These are phyloP conservation scores for Lamellibrachia columna DNA, from an alignment of 2,888 invertebrate genomes.

Conservation along the genomic window DNA sequence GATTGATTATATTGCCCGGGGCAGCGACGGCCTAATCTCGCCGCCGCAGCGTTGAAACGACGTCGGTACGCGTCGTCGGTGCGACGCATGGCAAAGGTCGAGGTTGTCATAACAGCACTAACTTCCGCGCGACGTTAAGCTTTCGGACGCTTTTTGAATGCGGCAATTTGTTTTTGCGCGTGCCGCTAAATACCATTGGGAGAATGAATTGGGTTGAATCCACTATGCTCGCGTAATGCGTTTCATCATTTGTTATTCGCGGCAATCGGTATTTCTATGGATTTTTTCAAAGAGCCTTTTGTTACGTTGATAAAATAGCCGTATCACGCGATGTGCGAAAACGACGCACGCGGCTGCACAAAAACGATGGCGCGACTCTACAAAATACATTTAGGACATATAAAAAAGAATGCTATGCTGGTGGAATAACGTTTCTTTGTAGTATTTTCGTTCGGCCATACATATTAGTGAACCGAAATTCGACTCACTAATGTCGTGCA, in stretches of 20 bases:
- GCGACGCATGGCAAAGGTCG: background rate
- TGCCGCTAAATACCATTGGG: background rate
- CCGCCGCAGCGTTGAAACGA: background rate
- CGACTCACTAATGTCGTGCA: background rate
- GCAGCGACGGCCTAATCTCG: background rate
- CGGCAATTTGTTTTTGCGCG: background rate
- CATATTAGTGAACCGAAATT: background rate
- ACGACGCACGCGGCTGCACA: background rate
- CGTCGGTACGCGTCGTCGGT: background rate
- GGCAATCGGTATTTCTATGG: background rate
- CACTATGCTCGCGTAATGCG: background rate
- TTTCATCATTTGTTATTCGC: background rate
- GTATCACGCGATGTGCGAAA: background rate
- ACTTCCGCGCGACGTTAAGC: background rate
- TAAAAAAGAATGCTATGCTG: background rate
- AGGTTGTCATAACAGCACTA: too few species aligned
- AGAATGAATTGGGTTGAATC: background rate
- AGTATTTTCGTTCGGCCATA: background rate
- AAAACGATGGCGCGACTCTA: background rate
- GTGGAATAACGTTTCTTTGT: background rate
- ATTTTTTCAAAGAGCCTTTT: background rate
- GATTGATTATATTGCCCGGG: background rate
- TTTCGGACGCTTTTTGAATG: background rate
- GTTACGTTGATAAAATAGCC: background rate
- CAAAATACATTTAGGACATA: background rate